Conservation (phyloP, 2,113 vertebrate species). For the Psilopsiagon aymara region DNA sequence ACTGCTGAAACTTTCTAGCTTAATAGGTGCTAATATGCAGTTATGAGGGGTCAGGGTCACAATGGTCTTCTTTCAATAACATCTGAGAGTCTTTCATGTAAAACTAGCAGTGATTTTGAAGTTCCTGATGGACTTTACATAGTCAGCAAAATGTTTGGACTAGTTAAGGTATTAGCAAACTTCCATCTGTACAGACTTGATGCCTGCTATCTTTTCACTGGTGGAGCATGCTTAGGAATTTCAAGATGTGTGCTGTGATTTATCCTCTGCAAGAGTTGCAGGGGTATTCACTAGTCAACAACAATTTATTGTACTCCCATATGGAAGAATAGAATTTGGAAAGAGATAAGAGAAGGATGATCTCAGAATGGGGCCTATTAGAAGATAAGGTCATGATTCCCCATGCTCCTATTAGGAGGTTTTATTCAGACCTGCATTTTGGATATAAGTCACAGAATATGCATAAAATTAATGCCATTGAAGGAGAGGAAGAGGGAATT, state of each 20-base stretch:
- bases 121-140: background rate
- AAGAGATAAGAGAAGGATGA: conserved; percentile 46
- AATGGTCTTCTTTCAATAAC: background rate
- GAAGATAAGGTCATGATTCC: conserved; percentile 24
- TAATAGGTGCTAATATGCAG: rapidly evolving
- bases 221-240: background rate
- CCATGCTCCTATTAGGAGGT: background rate
- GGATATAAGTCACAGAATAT: conserved; percentile 21
- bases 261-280: background rate
- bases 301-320: conserved; percentile 49
- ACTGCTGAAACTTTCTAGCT: background rate
- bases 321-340: conserved; percentile 35
- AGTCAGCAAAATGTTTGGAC: background rate
- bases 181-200: background rate
- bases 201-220: background rate
- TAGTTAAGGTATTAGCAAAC: background rate
- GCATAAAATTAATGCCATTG: background rate
- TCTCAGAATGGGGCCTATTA: conserved; percentile 1
- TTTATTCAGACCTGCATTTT: conserved; percentile 13
- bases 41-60: background rate
- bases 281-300: conserved; percentile 34
- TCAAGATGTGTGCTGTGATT: conserved; percentile 37
- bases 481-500: background rate
- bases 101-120: background rate
- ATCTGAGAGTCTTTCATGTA: background rate